Evolutionary conservation across 2,113 vertebrate genomes (phyloP).

Genomic region (Fregata magnificens): DNA sequence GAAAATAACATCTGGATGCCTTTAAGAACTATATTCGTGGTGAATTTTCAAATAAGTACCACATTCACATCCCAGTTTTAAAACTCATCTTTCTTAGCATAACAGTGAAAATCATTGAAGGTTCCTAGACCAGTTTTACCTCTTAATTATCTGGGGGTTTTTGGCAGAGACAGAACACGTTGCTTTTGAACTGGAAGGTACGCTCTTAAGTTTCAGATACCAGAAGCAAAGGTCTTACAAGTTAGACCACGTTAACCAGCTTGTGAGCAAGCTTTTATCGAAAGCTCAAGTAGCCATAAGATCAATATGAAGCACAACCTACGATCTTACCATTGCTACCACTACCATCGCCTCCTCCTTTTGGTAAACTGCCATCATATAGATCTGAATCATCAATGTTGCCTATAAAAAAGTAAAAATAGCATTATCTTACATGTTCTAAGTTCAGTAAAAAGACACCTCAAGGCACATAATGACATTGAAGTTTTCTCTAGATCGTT

Average conservation of each 20-base stretch:
- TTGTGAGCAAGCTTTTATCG: not conserved
- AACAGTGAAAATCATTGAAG: not conserved
- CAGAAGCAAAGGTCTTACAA: not conserved
- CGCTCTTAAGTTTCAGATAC: not conserved
- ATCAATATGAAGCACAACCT: not conserved
- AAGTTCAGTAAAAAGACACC: not conserved
- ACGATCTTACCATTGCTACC: constrained; percentile 10
- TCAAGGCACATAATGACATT: not conserved
- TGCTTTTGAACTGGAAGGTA: not conserved
- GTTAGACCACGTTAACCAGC: not conserved
- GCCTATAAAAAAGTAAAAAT: not conserved
- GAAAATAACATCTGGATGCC: not conserved
- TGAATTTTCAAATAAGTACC: not conserved
- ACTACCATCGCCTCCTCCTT: not conserved
- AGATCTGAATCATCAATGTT: constrained; percentile 35
- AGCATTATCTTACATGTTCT: not conserved
- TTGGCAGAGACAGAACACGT: not conserved
- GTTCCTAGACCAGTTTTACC: not conserved
- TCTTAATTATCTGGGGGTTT: fast-evolving
- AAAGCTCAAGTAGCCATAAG: not conserved
- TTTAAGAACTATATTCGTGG: not conserved
- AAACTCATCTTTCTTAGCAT: not conserved
- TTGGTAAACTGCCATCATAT: not conserved
- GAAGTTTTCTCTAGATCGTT: not conserved
- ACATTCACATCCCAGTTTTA: not conserved